These are phyloP conservation scores for Canis aureus DNA, from an alignment of 2,113 vertebrate species.

Conservation along the genomic window DNA sequence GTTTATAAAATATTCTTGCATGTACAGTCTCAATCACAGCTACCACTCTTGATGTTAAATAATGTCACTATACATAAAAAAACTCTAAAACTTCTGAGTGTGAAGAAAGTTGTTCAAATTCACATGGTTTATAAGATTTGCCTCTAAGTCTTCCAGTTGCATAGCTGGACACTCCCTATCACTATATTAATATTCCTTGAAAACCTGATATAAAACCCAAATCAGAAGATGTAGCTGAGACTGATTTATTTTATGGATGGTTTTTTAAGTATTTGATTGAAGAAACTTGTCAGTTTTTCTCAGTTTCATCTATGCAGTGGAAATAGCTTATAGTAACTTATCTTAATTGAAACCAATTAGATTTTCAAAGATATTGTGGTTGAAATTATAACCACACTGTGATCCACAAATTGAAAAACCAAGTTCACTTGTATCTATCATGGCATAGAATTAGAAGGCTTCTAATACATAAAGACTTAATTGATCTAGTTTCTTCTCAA, in stretches of 20 bases:
- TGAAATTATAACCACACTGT: constrained; percentile 32
- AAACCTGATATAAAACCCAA: not conserved
- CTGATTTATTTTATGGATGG: not conserved
- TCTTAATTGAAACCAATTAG: constrained; percentile 52
- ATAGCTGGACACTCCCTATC: fast-evolving
- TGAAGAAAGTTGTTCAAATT: not conserved
- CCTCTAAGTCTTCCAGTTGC: not conserved
- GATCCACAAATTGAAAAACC: constrained; percentile 14
- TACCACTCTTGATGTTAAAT: not conserved
- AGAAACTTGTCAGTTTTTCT: constrained; percentile 10
- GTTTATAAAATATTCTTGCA: not conserved
- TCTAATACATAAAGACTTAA: not conserved
- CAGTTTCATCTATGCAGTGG: not conserved
- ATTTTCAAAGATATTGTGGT: not conserved
- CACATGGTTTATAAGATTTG: not conserved
- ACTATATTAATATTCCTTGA: not conserved
- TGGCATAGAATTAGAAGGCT: not conserved
- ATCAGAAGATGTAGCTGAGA: not conserved
- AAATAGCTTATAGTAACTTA: constrained; percentile 56
- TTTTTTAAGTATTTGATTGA: constrained; percentile 13
- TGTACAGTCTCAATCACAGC: not conserved
- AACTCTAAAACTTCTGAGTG: not conserved
- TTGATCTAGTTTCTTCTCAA: not conserved
- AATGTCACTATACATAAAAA: not conserved
- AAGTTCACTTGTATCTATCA: not conserved